A percentile compares a stretch with the other conserved stretches of the same genome.
Conservation (phyloP, 2,113 vertebrate genomes). For the Oncorhynchus tshawytscha region DNA sequence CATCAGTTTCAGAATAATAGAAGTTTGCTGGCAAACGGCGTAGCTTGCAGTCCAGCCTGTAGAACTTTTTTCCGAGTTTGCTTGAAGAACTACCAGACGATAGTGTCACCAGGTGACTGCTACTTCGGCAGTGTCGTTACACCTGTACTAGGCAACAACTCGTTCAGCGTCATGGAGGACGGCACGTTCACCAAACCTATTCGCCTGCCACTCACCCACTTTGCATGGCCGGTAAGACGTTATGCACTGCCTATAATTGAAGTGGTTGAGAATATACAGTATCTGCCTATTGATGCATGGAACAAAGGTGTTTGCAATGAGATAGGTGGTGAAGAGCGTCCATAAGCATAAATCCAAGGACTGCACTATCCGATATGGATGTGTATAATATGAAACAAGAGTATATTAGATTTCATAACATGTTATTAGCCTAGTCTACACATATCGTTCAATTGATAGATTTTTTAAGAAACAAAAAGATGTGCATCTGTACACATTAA, state of each 20-base stretch:
- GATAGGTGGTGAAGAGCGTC: no score
- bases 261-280: not conserved
- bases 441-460: no score
- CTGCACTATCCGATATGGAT: not conserved
- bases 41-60: slow-evolving; percentile 79
- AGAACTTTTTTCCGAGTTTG: slow-evolving; percentile 95
- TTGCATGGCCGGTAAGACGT: slow-evolving; percentile 94
- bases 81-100: slow-evolving; percentile 91
- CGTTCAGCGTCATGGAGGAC: slow-evolving; percentile 82
- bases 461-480: no score
- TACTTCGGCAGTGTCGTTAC: slow-evolving; percentile 87
- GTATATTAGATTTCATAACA: not conserved
- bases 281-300: not conserved
- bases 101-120: slow-evolving; percentile 85
- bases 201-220: slow-evolving; percentile 86
- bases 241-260: not conserved
- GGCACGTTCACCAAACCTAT: slow-evolving; percentile 75
- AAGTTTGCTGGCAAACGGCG: slow-evolving; percentile 83
- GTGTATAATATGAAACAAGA: not conserved
- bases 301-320: not conserved
- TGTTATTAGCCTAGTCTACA: not conserved
- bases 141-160: slow-evolving; percentile 85
- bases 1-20: slow-evolving; percentile 89
- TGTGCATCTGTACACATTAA: no score
- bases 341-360: not conserved